Evolutionary conservation across 2,797 vertebrate genomes (phyloP).

Genomic region (Galago senegalensis): DNA sequence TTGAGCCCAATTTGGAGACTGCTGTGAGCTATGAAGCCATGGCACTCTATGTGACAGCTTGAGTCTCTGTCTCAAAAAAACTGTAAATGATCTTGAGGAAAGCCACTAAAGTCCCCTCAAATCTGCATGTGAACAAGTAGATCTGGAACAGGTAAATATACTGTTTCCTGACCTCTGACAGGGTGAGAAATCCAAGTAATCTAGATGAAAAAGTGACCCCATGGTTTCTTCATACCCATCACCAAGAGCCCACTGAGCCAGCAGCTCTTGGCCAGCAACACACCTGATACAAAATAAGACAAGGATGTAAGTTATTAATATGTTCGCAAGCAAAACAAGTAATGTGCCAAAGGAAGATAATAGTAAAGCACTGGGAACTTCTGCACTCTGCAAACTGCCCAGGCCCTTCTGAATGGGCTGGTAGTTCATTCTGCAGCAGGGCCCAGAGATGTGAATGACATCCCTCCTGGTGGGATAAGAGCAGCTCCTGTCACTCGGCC

Average conservation of each 20-base stretch:
- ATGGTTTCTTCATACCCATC: background rate
- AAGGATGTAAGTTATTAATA: slow-evolving; percentile 18
- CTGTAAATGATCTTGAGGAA: background rate
- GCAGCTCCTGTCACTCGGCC: slow-evolving; percentile 92
- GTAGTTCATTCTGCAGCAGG: background rate
- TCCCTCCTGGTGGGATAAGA: slow-evolving; percentile 92
- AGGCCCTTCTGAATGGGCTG: background rate
- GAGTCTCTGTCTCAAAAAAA: background rate
- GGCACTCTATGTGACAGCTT: too few relatives aligned
- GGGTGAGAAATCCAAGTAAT: background rate
- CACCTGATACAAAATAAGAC: background rate
- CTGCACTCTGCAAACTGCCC: background rate
- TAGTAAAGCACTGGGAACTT: background rate
- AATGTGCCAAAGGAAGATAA: background rate
- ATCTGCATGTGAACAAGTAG: background rate
- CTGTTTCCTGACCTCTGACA: background rate
- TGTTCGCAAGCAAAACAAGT: background rate
- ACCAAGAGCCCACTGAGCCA: background rate
- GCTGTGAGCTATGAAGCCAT: too few relatives aligned
- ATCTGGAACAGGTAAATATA: background rate
- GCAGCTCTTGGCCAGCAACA: background rate
- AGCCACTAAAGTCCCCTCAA: background rate
- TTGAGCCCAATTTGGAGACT: too few relatives aligned
- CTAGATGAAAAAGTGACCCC: background rate
- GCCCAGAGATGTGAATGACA: background rate